These are phyloP conservation scores for Scaptomyza caliginosa DNA, from an alignment of 2,888 invertebrate species.

Conservation along the genomic window DNA sequence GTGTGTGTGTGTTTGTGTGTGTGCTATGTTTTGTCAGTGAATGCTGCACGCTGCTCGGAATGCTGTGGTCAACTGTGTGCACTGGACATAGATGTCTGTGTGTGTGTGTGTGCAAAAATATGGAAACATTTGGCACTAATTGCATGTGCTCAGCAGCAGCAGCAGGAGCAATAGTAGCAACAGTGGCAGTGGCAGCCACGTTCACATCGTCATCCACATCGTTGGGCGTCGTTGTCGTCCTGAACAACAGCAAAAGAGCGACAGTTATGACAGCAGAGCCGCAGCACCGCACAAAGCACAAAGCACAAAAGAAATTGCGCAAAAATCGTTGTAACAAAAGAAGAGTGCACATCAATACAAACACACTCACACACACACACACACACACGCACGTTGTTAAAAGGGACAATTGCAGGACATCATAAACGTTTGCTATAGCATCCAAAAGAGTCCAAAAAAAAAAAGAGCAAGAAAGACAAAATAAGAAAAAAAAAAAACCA, in stretches of 20 bases:
- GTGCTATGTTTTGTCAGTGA: constrained; percentile 70
- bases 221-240: constrained; percentile 21
- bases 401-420: constrained; percentile 77
- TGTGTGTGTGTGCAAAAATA: constrained; percentile 67
- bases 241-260: constrained; percentile 54
- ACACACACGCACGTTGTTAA: constrained; percentile 52
- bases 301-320: constrained; percentile 78
- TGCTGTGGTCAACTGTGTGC: constrained; percentile 70
- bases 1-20: constrained; percentile 9
- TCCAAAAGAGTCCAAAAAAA: constrained; percentile 33
- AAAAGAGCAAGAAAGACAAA: not conserved
- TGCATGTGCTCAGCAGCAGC: constrained; percentile 74
- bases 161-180: constrained; percentile 38
- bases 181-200: constrained; percentile 34
- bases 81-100: constrained; percentile 34
- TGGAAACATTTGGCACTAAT: constrained; percentile 83
- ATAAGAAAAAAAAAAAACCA: constrained; percentile 4
- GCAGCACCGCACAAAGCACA: constrained; percentile 63
- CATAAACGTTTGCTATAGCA: constrained; percentile 66
- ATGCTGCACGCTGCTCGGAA: constrained; percentile 60
- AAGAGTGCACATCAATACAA: constrained; percentile 57
- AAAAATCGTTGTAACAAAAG: constrained; percentile 78
- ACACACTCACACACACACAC: constrained; percentile 17
- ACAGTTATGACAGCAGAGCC: constrained; percentile 75
- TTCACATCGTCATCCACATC: constrained; percentile 30